Percentiles rank a stretch among this genome's conserved stretches.
These are phyloP conservation scores for Brachymystax lenok DNA, from an alignment of 2,797 vertebrate genomes.

Conservation along the genomic window DNA sequence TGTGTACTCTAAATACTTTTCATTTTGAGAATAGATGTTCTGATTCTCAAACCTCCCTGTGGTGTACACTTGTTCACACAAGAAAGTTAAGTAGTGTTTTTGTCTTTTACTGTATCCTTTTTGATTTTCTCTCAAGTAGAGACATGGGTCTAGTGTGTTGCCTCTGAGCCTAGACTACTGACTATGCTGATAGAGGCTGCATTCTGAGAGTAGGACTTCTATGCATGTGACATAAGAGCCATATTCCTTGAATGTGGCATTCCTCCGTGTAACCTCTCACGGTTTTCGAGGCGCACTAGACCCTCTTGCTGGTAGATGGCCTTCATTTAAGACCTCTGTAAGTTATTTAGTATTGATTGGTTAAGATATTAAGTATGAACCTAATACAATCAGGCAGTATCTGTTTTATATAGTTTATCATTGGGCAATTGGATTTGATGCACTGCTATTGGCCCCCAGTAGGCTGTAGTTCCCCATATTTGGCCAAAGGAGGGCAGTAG, in stretches of 20 bases:
- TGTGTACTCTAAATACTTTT: not conserved
- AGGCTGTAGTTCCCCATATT: constrained; percentile 20
- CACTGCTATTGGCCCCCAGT: not conserved
- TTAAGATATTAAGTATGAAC: not conserved
- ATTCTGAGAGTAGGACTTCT: not conserved
- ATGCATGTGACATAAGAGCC: not conserved
- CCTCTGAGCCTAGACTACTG: not conserved
- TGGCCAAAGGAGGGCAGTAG: constrained; percentile 72
- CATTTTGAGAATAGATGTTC: not conserved
- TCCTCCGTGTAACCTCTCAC: not conserved
- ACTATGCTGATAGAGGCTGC: not conserved
- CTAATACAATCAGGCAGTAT: not conserved
- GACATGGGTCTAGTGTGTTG: not conserved
- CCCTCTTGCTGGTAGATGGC: not conserved
- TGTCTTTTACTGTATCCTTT: not conserved
- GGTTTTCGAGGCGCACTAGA: not conserved
- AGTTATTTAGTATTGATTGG: not conserved
- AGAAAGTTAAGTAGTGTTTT: not conserved
- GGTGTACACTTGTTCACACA: too few relatives aligned
- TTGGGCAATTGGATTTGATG: constrained; percentile 1
- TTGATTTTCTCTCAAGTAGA: not conserved
- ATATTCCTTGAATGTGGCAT: not conserved
- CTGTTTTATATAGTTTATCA: not conserved
- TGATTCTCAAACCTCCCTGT: not conserved
- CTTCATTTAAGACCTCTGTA: not conserved